Conservation (phyloP, 1,140 invertebrate genomes). For the Drosophila baimaii region DNA sequence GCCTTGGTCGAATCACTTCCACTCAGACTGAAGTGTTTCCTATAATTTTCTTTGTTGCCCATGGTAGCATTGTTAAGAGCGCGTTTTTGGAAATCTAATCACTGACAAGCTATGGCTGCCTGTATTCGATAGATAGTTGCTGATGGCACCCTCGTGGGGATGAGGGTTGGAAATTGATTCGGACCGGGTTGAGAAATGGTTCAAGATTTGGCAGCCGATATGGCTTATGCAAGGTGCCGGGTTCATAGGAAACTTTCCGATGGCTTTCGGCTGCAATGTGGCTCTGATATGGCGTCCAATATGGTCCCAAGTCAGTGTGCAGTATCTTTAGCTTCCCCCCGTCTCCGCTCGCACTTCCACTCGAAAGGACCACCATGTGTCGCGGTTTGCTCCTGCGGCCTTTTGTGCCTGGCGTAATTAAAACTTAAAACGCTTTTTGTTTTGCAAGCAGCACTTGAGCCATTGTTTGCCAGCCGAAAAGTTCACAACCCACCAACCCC, state of each 20-base stretch:
- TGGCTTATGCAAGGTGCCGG: slow-evolving; percentile 38
- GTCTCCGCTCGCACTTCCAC: slow-evolving; percentile 9
- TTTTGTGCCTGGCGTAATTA: slow-evolving; percentile 75
- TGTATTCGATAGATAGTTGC: slow-evolving; percentile 81
- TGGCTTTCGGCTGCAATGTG: slow-evolving; percentile 17
- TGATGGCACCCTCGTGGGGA: slow-evolving; percentile 65
- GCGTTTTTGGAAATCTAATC: slow-evolving; percentile 68
- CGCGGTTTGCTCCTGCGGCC: slow-evolving; percentile 32
- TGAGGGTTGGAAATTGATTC: slow-evolving; percentile 37
- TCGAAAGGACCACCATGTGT: slow-evolving; percentile 61
- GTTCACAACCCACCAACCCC: slow-evolving; percentile 58
- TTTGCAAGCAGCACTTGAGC: slow-evolving; percentile 80
- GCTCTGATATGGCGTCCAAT: slow-evolving; percentile 18
- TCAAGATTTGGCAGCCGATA: slow-evolving; percentile 67
- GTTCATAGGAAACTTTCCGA: slow-evolving; percentile 26
- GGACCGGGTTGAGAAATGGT: slow-evolving; percentile 51
- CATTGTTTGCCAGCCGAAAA: slow-evolving; percentile 73
- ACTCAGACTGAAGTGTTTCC: background rate
- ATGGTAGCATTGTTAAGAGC: slow-evolving; percentile 55
- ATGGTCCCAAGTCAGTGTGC: slow-evolving; percentile 14
- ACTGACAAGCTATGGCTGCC: slow-evolving; percentile 81
- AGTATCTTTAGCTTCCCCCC: slow-evolving; percentile 7
- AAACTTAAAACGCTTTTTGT: slow-evolving; percentile 83
- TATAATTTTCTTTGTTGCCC: slow-evolving; percentile 48
- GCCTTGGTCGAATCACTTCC: background rate